Evolutionary conservation across 2,113 vertebrate species (phyloP), one percentile per base, ranked within the genome.

Genomic region (Scomber japonicus): DNA sequence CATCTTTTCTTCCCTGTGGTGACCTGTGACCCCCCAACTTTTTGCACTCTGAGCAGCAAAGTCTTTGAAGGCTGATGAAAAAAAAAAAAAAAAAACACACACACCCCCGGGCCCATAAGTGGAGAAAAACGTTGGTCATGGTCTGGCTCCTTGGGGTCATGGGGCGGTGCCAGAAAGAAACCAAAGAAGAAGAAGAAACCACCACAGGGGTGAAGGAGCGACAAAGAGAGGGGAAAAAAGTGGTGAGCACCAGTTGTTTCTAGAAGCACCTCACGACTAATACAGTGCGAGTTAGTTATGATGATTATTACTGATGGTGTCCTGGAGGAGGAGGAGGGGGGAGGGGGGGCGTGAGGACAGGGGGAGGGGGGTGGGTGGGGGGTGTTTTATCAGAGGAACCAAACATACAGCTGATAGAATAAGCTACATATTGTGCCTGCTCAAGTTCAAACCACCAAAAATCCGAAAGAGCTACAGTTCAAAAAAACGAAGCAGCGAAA

Each of bases 181-280:
- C 63, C 5, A 21, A 27, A 17, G 35, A 40, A 16, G 19, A 17
- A 50, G 15, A 16, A 27, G 24, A 27, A 27, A 27, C 24, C 24
- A 75, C 14, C 14, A 24, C 31, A 56, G 65, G 65, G 21, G 15
- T 24, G 45, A 19, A 9, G 9, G 53, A 66, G 24, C 1, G 49
- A 50, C 24, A 13, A 27, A 27, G 17, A 44, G 51, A 21, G 60
- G 59, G 9, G 48, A 46, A 65, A 51, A 65, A 49, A 27, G 69
- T n/a, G 78, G 67, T 45, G 71, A 92, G 85, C 89, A 93, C 86
- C 84, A 80, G 80, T 80, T 81, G 80, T 78, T 84, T 79, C 81
- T 73, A 86, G 24, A 71, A 91, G 88, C 90, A 87, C 84, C 85
- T 87, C 66, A 51, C 21, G 51, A 56, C 49, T 66, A 51, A 75